Evolutionary conservation across 2,888 invertebrate species (phyloP), one percentile per base, ranked within the genome.

Genomic region (Drepana falcataria): DNA sequence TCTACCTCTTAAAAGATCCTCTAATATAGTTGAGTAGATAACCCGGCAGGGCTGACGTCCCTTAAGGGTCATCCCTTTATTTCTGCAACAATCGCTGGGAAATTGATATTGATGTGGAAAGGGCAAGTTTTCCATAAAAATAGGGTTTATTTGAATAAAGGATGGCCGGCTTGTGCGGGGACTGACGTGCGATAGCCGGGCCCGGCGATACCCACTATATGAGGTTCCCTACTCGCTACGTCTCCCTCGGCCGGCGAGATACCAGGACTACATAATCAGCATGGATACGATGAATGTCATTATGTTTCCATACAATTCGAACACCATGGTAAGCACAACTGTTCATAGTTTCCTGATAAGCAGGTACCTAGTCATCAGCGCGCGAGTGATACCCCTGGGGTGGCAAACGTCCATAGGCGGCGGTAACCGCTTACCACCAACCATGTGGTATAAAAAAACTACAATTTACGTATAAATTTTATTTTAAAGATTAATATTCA

Each of bases 71-170:
- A 90, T 88, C 90, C 88, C 87, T 90, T 90, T 90, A 88, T 89
- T 90, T 90, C 88, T 87, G 83, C 87, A 87, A 90, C 90, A 90
- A 91, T 91, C 87, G 86, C 88, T 80, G 71, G 83, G 87, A 91
- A 91, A 91, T 91, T 91, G 91, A 91, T 91, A 91, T 91, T 91
- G 90, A 91, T 91, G 90, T 85, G 87, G 84, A 89, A 85, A 88
- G 88, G 89, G 88, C 87, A 87, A 79, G 81, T 86, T 90, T 89
- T 91, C 89, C 90, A 91, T 91, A 90, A 91, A 91, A 91, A 90
- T 90, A 90, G 90, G 90, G 90, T 90, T 89, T 90, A 91, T 91
- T 91, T 91, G 88, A 91, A 91, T 91, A 91, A 91, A 87, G 88
- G 90, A 91, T 90, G 85, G 79, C 81, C 81, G 82, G 79, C 63